These are phyloP conservation scores for Catajapyx aquilonaris DNA, from an alignment of 1,140 invertebrate species.

Conservation along the genomic window DNA sequence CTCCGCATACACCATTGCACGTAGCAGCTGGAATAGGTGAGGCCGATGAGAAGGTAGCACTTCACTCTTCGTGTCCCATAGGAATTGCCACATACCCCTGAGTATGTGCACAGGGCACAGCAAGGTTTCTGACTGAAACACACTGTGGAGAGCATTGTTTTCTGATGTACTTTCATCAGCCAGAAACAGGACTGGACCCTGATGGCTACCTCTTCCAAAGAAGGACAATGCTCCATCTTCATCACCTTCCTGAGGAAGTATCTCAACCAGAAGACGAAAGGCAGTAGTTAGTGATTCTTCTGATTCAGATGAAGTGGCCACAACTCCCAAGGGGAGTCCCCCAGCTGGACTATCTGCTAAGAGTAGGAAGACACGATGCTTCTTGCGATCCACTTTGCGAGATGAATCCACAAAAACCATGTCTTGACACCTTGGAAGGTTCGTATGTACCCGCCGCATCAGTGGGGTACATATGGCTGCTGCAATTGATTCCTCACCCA, in stretches of 20 bases:
- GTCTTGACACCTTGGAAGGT: not conserved
- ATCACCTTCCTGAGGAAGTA: not conserved
- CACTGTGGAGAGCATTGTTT: not conserved
- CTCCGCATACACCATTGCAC: not conserved
- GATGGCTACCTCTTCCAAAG: not conserved
- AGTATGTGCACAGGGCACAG: not conserved
- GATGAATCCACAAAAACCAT: not conserved
- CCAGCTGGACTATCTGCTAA: not conserved
- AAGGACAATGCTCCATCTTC: too few relatives aligned
- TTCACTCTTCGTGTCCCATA: not conserved
- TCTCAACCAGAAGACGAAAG: not conserved
- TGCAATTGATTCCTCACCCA: not conserved
- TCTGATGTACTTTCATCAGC: not conserved
- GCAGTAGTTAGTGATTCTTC: not conserved
- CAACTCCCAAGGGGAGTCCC: not conserved
- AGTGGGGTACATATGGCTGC: not conserved
- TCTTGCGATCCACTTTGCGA: not conserved
- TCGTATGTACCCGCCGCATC: not conserved
- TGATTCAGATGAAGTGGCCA: not conserved
- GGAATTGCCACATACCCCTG: not conserved
- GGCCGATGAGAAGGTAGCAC: not conserved
- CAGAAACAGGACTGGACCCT: not conserved
- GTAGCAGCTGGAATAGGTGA: not conserved
- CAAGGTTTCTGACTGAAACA: not conserved
- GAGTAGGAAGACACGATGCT: not conserved